These are phyloP conservation scores for Hemicordylus capensis DNA, from an alignment of 2,113 vertebrate species.

Conservation along the genomic window DNA sequence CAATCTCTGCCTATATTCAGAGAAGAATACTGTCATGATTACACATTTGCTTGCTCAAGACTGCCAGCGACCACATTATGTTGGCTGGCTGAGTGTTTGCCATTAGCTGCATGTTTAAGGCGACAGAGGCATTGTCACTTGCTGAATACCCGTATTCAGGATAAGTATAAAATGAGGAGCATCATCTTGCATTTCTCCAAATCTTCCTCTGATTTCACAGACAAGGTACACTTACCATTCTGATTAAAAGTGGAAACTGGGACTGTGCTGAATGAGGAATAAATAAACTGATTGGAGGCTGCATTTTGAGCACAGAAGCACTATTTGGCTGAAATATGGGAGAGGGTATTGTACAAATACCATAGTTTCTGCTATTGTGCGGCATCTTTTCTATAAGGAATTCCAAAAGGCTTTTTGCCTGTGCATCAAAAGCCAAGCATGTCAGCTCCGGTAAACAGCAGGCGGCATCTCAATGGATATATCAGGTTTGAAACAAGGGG, in stretches of 20 bases:
- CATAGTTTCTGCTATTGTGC: conserved; percentile 7
- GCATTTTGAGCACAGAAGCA: conserved; percentile 34
- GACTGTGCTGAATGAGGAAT: conserved; percentile 43
- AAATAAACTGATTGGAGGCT: conserved; percentile 46
- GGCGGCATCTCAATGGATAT: neutral
- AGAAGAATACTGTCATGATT: conserved; percentile 34
- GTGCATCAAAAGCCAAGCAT: conserved; percentile 9
- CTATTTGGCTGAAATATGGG: conserved; percentile 12
- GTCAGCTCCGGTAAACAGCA: neutral
- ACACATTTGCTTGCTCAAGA: conserved; percentile 38
- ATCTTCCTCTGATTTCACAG: conserved; percentile 53
- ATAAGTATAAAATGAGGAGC: conserved; percentile 23
- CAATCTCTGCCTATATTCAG: conserved; percentile 44
- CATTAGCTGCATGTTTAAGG: neutral
- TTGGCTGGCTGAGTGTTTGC: conserved; percentile 23
- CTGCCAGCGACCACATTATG: neutral
- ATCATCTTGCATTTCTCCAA: conserved; percentile 48
- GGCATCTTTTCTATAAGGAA: conserved; percentile 8
- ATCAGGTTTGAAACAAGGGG: neutral
- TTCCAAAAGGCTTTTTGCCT: conserved; percentile 4
- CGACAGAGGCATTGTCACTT: conserved; percentile 33
- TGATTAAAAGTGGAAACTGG: conserved; percentile 53
- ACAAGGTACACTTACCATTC: conserved; percentile 47
- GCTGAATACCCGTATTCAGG: conserved; percentile 19
- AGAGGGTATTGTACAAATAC: neutral